Conservation (phyloP, 2,888 invertebrate species). For the Alviniconcha strummeri region DNA sequence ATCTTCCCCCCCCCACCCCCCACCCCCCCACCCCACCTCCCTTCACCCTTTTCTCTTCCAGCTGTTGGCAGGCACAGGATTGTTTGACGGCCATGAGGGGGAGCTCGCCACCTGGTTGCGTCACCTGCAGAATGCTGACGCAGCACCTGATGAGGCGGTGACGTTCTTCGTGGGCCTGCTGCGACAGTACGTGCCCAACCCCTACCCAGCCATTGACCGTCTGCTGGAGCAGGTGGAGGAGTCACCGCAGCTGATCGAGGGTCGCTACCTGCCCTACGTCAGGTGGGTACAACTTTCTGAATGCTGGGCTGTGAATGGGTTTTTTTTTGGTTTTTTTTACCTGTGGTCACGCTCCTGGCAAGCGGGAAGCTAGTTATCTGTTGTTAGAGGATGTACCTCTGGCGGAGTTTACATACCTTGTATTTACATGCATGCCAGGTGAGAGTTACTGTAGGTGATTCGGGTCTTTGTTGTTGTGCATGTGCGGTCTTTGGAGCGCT, state of each 20-base stretch:
- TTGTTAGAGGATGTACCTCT: too few relatives aligned
- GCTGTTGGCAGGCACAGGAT: slow-evolving; percentile 54
- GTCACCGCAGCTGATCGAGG: not conserved
- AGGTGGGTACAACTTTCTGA: not conserved
- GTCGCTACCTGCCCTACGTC: not conserved
- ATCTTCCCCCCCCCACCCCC: not conserved
- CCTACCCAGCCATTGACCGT: slow-evolving; percentile 56
- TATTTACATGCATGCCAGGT: too few relatives aligned
- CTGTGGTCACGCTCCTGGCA: not conserved
- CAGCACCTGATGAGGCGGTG: slow-evolving; percentile 36
- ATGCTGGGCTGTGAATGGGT: not conserved
- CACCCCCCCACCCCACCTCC: not conserved
- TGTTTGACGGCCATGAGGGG: slow-evolving; percentile 51
- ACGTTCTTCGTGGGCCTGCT: slow-evolving; percentile 49
- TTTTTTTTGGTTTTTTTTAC: not conserved
- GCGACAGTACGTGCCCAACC: slow-evolving; percentile 55
- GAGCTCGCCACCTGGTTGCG: slow-evolving; percentile 55
- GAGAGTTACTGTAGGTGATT: too few relatives aligned
- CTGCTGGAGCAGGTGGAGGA: slow-evolving; percentile 38
- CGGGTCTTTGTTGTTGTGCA: too few relatives aligned
- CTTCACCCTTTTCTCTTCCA: slow-evolving; percentile 28
- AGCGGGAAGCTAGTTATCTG: too few relatives aligned
- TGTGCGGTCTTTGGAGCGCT: too few relatives aligned
- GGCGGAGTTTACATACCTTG: too few relatives aligned
- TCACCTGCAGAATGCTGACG: slow-evolving; percentile 26